Percentiles rank a stretch among this genome's conserved stretches.
Evolutionary conservation across 2,888 invertebrate genomes (phyloP).

Genomic region (Pachymerium ferrugineum): DNA sequence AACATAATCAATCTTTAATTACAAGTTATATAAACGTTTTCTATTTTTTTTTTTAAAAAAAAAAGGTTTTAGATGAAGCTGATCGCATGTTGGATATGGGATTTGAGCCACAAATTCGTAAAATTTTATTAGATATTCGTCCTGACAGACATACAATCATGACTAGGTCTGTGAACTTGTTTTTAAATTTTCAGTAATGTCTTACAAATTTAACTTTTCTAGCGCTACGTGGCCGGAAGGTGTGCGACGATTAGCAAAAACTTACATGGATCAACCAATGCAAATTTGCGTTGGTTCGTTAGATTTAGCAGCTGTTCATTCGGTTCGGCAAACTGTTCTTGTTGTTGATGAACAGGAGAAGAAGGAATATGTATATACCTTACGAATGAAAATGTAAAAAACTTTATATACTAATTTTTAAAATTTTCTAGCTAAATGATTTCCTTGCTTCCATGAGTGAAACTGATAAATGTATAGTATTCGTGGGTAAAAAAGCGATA

Average conservation of each 20-base stretch:
- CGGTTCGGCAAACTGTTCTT: conserved; percentile 72
- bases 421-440: conserved; percentile 55
- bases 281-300: conserved; percentile 62
- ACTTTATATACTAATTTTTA: conserved; percentile 3
- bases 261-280: conserved; percentile 82
- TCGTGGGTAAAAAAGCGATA: conserved; percentile 77
- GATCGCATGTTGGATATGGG: conserved; percentile 61
- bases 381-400: background rate
- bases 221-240: conserved; percentile 91
- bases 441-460: conserved; percentile 65
- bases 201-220: conserved; percentile 36
- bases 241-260: conserved; percentile 74
- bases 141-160: conserved; percentile 92
- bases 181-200: background rate
- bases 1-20: too few species aligned
- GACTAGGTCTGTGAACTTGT: conserved; percentile 61
- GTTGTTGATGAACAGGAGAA: conserved; percentile 70
- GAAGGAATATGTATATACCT: conserved; percentile 54
- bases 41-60: background rate
- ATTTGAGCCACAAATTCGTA: conserved; percentile 61
- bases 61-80: conserved; percentile 73
- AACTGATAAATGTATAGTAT: conserved; percentile 80
- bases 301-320: conserved; percentile 83
- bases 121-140: conserved; percentile 69
- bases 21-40: background rate